Evolutionary conservation across 2,888 invertebrate genomes (phyloP).

Genomic region (Erebia ligea): DNA sequence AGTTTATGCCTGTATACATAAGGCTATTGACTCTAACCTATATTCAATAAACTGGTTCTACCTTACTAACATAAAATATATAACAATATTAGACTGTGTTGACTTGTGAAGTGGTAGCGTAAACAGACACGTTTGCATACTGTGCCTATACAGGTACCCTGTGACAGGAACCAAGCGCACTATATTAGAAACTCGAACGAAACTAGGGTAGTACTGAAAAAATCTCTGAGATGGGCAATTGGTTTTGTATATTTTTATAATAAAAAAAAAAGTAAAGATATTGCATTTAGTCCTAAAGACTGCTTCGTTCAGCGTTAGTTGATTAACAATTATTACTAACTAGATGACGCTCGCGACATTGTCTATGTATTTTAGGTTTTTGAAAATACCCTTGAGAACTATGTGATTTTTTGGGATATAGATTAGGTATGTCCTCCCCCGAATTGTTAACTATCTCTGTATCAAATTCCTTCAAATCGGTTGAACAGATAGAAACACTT

Average conservation of each 20-base stretch:
- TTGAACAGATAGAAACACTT: no score
- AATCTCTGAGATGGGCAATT: no score
- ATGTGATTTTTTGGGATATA: no score
- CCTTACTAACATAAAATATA: neutral
- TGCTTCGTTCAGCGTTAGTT: neutral
- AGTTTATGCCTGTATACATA: neutral
- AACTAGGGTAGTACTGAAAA: neutral
- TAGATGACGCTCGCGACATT: no score
- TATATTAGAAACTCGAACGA: neutral
- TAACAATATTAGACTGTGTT: neutral
- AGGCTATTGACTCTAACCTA: neutral
- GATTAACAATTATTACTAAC: neutral
- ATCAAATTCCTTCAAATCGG: no score
- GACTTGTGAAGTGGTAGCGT: neutral
- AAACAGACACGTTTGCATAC: neutral
- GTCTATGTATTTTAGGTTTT: no score
- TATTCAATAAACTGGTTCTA: neutral
- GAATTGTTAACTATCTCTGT: no score
- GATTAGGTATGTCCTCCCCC: no score
- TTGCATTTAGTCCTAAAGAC: conserved; percentile 8
- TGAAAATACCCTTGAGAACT: no score
- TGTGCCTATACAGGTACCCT: neutral
- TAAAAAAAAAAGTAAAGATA: neutral
- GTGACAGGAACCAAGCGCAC: neutral
- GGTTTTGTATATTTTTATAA: no score